phyloP scores from a whole-genome alignment of 2,113 vertebrate species.

The Oncorhynchus tshawytscha region DNA sequence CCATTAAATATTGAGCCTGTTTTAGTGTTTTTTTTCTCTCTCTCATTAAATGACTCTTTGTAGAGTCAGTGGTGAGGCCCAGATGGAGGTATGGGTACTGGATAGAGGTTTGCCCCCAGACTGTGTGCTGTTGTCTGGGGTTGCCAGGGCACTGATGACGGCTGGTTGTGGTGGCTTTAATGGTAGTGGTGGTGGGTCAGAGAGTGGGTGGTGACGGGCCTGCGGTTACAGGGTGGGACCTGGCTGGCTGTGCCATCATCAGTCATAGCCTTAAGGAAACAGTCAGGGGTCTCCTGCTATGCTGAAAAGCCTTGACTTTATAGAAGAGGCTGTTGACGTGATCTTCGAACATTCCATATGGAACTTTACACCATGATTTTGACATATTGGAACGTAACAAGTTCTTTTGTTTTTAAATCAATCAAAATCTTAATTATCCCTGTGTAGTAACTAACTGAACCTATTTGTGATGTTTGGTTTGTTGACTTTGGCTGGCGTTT shows the following conservation, averaged over 20 bases:
- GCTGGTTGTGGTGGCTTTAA: slow-evolving; percentile 50
- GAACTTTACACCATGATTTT: too few relatives aligned
- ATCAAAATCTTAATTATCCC: not conserved
- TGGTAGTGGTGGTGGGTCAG: slow-evolving; percentile 34
- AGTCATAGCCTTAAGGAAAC: too few relatives aligned
- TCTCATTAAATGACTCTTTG: not conserved
- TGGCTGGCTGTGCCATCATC: slow-evolving; percentile 24
- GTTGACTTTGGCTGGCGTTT: slow-evolving; percentile 42
- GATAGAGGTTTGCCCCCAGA: slow-evolving; percentile 14
- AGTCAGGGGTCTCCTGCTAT: not conserved
- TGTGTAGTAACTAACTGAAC: not conserved
- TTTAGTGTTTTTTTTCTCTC: slow-evolving; percentile 9
- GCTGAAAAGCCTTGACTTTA: too few relatives aligned
- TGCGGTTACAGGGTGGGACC: slow-evolving; percentile 57
- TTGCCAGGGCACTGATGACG: slow-evolving; percentile 51
- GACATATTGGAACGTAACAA: not conserved
- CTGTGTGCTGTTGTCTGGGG: slow-evolving; percentile 12
- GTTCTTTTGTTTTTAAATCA: too few relatives aligned
- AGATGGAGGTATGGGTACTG: not conserved
- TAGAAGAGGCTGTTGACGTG: too few relatives aligned
- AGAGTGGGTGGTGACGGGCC: slow-evolving; percentile 34
- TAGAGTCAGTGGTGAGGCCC: too few relatives aligned
- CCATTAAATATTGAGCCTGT: not conserved
- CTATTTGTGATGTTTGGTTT: slow-evolving; percentile 42
- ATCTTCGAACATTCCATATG: too few relatives aligned